These are phyloP conservation scores for Urophycis tenuis DNA, from an alignment of 2,797 vertebrate genomes.

Conservation along the genomic window DNA sequence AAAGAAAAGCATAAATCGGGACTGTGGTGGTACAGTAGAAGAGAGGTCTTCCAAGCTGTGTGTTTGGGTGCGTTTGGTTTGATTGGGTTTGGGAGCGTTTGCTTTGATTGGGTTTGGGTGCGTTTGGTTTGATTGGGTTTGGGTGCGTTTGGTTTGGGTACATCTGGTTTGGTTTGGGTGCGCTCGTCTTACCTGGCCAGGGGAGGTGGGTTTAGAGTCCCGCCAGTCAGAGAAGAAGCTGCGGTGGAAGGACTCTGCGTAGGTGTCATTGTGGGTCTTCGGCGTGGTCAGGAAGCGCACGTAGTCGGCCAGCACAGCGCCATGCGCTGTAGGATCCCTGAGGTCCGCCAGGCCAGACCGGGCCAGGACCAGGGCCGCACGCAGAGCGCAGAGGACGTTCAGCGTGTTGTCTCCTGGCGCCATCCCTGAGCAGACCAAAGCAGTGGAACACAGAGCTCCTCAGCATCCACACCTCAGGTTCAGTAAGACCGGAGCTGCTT, in stretches of 20 bases:
- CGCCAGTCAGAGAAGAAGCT: constrained; percentile 65
- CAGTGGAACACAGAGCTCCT: not conserved
- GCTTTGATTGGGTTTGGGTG: too few relatives aligned
- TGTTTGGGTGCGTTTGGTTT: too few relatives aligned
- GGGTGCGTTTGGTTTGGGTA: too few relatives aligned
- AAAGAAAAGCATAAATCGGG: not conserved
- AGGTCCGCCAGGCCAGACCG: constrained; percentile 14
- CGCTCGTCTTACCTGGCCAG: too few relatives aligned
- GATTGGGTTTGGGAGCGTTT: too few relatives aligned
- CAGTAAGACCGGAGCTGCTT: too few relatives aligned
- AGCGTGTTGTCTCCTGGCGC: constrained; percentile 62
- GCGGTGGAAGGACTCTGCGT: constrained; percentile 66
- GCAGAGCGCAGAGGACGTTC: constrained; percentile 59
- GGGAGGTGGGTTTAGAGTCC: constrained; percentile 33
- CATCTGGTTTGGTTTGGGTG: too few relatives aligned
- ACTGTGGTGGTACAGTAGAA: not conserved
- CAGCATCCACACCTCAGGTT: too few relatives aligned
- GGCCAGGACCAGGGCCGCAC: constrained; percentile 35
- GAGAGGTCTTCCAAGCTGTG: too few relatives aligned
- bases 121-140: too few relatives aligned
- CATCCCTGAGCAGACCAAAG: constrained; percentile 47
- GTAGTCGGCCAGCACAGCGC: constrained; percentile 55
- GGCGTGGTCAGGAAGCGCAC: constrained; percentile 60
- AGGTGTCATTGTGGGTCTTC: constrained; percentile 56
- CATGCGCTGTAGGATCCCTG: constrained; percentile 38